A percentile compares a stretch with the other conserved stretches of the same genome.
These are phyloP conservation scores for Rostratula benghalensis DNA, from an alignment of 2,113 vertebrate genomes.

Conservation along the genomic window DNA sequence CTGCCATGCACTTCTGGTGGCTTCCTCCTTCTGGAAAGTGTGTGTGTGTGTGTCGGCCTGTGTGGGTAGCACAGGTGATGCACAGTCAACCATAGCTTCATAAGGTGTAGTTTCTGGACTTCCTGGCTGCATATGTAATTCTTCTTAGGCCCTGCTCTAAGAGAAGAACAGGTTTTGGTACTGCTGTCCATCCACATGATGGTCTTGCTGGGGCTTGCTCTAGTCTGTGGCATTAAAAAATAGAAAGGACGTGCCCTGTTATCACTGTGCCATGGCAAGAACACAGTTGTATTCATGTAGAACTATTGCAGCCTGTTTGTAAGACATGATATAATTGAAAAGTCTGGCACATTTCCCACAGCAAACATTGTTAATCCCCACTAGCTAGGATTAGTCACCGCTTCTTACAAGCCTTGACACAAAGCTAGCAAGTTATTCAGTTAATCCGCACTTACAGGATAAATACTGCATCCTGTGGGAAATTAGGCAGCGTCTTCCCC, in stretches of 20 bases:
- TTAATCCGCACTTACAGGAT: constrained; percentile 59
- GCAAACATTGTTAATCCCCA: constrained; percentile 67
- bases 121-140: background rate
- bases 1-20: background rate
- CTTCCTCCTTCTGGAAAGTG: background rate
- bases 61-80: background rate
- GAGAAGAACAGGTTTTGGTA: background rate
- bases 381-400: constrained; percentile 68
- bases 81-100: background rate
- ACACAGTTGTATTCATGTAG: background rate
- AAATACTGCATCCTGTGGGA: constrained; percentile 65
- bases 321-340: constrained; percentile 61
- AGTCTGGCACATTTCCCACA: constrained; percentile 58
- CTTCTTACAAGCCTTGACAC: constrained; percentile 67
- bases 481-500: constrained; percentile 22
- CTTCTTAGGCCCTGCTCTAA: background rate
- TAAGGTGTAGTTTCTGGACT: background rate
- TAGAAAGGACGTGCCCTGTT: background rate
- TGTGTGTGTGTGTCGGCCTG: background rate
- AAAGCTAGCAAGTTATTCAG: constrained; percentile 65
- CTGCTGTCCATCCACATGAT: background rate
- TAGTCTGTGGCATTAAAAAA: background rate
- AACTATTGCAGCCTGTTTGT: constrained; percentile 17
- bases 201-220: background rate
- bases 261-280: background rate